Percentiles rank a stretch among this genome's conserved stretches.
Evolutionary conservation across 2,113 vertebrate species (phyloP).

Genomic region (Taxidea taxus): DNA sequence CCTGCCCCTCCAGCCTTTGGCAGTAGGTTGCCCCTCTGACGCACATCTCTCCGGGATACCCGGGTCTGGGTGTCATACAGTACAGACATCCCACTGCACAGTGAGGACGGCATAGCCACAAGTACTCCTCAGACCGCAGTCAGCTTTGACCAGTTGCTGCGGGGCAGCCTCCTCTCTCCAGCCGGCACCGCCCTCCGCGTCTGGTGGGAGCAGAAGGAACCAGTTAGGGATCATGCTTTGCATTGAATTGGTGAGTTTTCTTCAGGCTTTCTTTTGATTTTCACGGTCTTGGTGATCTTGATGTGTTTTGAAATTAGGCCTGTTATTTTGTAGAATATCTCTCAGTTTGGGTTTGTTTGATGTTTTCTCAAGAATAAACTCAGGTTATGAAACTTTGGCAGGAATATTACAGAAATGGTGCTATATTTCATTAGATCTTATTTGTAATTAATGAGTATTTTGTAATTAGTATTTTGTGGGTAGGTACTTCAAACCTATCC

Average conservation of each 20-base stretch:
- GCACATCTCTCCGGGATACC: not conserved
- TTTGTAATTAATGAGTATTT: not conserved
- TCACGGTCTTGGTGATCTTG: not conserved
- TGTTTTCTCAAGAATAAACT: not conserved
- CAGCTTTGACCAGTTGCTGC: not conserved
- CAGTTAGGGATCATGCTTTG: not conserved
- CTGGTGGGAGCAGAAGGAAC: not conserved
- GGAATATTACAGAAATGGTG: not conserved
- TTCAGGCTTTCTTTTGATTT: not conserved
- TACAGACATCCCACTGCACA: not conserved
- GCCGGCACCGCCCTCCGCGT: rapidly evolving
- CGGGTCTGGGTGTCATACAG: not conserved
- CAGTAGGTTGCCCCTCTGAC: not conserved
- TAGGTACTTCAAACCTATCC: not conserved
- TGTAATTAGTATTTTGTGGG: not conserved
- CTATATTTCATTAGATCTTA: not conserved
- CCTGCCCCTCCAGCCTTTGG: not conserved
- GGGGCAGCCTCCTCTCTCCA: not conserved
- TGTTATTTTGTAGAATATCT: not conserved
- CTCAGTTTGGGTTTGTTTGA: not conserved
- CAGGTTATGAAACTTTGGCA: not conserved
- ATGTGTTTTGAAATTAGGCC: not conserved
- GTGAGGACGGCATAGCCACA: not conserved
- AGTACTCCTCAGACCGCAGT: not conserved
- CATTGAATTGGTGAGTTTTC: not conserved